Conservation (phyloP, 2,888 invertebrate genomes). For the Bombylius major region DNA sequence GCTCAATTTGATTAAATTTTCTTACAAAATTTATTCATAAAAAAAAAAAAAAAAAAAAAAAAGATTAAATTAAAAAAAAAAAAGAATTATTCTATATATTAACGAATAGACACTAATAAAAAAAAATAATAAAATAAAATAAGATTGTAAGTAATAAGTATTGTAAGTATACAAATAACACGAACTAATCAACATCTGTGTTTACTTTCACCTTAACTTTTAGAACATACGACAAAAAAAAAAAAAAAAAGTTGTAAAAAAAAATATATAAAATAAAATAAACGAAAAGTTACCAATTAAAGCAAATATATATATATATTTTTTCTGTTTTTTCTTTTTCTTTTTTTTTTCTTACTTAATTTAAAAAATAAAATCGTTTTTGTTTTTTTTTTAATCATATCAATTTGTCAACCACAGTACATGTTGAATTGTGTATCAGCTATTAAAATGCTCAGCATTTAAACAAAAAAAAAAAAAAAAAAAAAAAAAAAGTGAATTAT, state of each 20-base stretch:
- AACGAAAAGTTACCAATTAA: neutral
- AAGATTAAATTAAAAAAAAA: too few species aligned
- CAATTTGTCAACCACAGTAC: neutral
- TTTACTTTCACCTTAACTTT: conserved; percentile 19
- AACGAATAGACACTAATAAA: neutral
- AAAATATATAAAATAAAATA: neutral
- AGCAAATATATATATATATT: neutral
- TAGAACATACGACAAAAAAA: neutral
- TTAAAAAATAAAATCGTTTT: neutral
- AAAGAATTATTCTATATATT: neutral
- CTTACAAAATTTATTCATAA: too few species aligned
- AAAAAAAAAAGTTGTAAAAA: neutral
- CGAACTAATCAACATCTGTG: conserved; percentile 12
- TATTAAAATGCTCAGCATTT: neutral
- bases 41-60: too few species aligned
- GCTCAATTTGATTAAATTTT: too few species aligned
- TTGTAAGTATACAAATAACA: neutral
- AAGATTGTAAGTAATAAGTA: neutral
- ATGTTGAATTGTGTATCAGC: neutral
- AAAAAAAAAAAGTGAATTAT: neutral
- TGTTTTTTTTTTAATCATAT: neutral
- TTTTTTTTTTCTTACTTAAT: neutral
- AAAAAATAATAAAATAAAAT: neutral
- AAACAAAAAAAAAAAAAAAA: neutral
- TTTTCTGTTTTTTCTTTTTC: neutral